phyloP scores from a whole-genome alignment of 2,797 vertebrate genomes.

The Danio kyathit region DNA sequence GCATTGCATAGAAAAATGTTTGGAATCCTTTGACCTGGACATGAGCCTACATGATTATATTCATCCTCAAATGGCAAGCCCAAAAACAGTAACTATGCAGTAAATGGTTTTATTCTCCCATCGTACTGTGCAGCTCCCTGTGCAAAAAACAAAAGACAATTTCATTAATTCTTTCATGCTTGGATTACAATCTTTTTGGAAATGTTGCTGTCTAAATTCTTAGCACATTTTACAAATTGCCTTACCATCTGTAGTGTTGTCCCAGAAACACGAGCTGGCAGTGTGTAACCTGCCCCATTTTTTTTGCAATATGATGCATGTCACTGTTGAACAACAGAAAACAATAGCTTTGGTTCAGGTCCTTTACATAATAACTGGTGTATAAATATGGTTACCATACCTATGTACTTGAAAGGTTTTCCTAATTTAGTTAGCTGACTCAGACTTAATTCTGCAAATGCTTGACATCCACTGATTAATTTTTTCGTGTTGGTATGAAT shows the following conservation, averaged over 20 bases:
- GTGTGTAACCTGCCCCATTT: conserved; percentile 94
- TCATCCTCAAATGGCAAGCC: conserved; percentile 84
- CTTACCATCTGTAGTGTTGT: conserved; percentile 91
- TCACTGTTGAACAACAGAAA: conserved; percentile 76
- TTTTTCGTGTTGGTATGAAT: conserved; percentile 56
- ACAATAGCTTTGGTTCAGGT: not conserved
- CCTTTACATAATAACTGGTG: not conserved
- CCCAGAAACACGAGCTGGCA: conserved; percentile 95
- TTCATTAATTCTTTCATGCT: not conserved
- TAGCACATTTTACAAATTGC: not conserved
- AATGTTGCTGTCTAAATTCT: not conserved
- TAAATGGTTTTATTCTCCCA: conserved; percentile 98
- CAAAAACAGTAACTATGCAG: conserved; percentile 93
- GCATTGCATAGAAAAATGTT: not conserved
- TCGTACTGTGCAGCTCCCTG: conserved; percentile 92
- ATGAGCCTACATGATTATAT: not conserved
- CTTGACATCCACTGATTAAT: conserved; percentile 61
- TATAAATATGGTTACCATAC: conserved; percentile 25
- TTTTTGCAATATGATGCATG: conserved; percentile 95
- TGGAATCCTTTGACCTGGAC: not conserved
- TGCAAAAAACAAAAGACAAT: conserved; percentile 19
- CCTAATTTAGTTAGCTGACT: conserved; percentile 62
- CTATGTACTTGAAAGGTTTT: conserved; percentile 65
- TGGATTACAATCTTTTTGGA: not conserved
- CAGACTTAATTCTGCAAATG: conserved; percentile 58